Evolutionary conservation across 2,888 invertebrate species (phyloP), one percentile per base, ranked within the genome.

Genomic region (Coelinius sp.): DNA sequence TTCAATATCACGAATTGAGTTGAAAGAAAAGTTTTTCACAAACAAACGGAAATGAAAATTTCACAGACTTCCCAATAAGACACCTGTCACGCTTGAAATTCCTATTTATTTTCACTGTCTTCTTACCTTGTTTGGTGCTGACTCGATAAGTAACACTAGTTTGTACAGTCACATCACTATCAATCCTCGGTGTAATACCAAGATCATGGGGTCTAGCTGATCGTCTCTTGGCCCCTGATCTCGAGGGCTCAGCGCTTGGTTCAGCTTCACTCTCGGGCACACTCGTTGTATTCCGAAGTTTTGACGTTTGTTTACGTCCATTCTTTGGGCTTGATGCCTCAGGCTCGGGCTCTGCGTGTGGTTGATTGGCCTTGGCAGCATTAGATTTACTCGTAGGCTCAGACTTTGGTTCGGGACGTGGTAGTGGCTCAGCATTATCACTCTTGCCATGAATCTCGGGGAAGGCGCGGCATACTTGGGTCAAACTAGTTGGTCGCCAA

Each of bases 401-500:
- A 0, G 87, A 80, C 46, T 82, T 83, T 2, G 88, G 88, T 74
- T 88, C 88, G 1, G 88, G 86, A 68, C 86, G 83, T 0, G 89
- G 88, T 74, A 89, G 88, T 0, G 89, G 86, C 75, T 89, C 83
- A n/a, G 85, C 82, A 14, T 44, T 31, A 75, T 85, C 85, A 10
- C 84, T 75, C 14, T 73, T 85, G 52, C 90, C 90, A 8, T 88
- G 88, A 31, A 93, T 90, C 0, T 92, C 89, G 0, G 96, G 96
- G 86, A 95, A 95, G 80, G 95, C 94, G 82, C 93, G 93, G 84
- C 96, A 96, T 67, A 91, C 90, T 20, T 94, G 92, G 0, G 93
- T 94, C 69, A 95, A 82, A 8, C 91, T 91, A 46, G 89, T 90
- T 0, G 98, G 97, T 69, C 97, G 90, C 97, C 98, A 98, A n/a